Conservation (phyloP, 2,888 invertebrate species). For the Drosophila mayaguana region DNA sequence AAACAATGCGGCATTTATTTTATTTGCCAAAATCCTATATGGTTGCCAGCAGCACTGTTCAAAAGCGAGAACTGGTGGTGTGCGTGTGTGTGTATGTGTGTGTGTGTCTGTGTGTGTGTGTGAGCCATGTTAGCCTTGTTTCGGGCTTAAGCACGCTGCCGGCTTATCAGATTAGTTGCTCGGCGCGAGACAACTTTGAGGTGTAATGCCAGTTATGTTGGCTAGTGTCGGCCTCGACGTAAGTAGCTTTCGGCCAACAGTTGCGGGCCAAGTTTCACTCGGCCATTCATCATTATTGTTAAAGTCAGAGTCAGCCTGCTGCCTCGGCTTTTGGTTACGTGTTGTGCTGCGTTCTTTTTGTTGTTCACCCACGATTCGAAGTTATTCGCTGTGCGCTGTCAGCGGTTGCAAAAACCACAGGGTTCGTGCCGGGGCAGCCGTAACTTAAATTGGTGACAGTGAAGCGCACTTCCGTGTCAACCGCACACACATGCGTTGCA, state of each 20-base stretch:
- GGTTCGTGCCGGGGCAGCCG: constrained; percentile 66
- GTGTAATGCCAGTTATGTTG: constrained; percentile 3
- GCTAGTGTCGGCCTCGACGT: background rate
- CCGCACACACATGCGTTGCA: constrained; percentile 29
- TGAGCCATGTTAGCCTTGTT: constrained; percentile 38
- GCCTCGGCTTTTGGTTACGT: background rate
- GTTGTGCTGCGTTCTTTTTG: background rate
- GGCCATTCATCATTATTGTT: background rate
- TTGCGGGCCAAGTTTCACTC: too few relatives aligned
- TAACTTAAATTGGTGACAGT: constrained; percentile 61
- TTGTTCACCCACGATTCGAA: background rate
- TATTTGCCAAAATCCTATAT: constrained; percentile 37
- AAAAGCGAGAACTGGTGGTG: background rate
- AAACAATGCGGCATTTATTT: constrained; percentile 47
- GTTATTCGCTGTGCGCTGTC: constrained; percentile 29
- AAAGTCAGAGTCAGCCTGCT: background rate
- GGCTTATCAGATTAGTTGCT: constrained; percentile 46
- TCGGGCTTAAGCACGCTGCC: constrained; percentile 26
- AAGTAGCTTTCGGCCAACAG: background rate
- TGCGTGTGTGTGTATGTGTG: too few relatives aligned
- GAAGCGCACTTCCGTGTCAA: constrained; percentile 51
- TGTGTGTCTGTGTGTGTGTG: background rate
- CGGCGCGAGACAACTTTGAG: constrained; percentile 7
- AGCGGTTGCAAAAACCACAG: constrained; percentile 40
- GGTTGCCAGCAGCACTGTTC: constrained; percentile 21